Conservation (phyloP, 1,140 invertebrate genomes). For the Mizuhopecten yessoensis region DNA sequence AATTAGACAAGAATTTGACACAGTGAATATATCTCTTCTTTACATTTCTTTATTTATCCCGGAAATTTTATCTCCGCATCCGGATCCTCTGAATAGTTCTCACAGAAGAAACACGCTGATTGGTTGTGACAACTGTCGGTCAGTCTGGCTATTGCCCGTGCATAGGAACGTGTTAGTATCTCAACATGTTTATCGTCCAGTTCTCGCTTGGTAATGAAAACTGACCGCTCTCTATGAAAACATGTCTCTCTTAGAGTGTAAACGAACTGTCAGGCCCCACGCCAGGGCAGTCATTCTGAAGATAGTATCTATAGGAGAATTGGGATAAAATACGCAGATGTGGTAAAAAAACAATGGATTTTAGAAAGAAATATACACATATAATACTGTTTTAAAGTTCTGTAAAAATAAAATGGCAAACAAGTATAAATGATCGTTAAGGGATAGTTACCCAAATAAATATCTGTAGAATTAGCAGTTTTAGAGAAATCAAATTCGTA, state of each 20-base stretch:
- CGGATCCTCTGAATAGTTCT: not conserved
- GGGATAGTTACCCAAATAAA: not conserved
- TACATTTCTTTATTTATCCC: not conserved
- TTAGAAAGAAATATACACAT: too few relatives aligned
- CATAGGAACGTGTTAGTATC: not conserved
- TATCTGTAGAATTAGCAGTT: too few relatives aligned
- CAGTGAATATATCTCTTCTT: not conserved
- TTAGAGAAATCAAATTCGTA: too few relatives aligned
- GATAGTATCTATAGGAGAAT: not conserved
- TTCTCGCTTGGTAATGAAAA: not conserved
- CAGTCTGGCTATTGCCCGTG: not conserved
- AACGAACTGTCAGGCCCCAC: not conserved
- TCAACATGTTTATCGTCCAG: conserved; percentile 18
- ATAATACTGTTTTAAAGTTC: too few relatives aligned
- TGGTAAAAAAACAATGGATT: not conserved
- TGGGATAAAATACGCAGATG: not conserved
- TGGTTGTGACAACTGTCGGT: not conserved
- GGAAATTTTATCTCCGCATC: not conserved
- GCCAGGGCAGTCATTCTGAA: not conserved
- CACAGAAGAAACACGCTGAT: not conserved
- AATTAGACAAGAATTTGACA: not conserved
- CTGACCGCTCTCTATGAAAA: not conserved
- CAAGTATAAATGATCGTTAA: too few relatives aligned
- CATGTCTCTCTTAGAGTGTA: not conserved
- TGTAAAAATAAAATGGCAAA: too few relatives aligned